Conservation (phyloP, 2,888 invertebrate genomes). For the Drosophila austrosaltans region DNA sequence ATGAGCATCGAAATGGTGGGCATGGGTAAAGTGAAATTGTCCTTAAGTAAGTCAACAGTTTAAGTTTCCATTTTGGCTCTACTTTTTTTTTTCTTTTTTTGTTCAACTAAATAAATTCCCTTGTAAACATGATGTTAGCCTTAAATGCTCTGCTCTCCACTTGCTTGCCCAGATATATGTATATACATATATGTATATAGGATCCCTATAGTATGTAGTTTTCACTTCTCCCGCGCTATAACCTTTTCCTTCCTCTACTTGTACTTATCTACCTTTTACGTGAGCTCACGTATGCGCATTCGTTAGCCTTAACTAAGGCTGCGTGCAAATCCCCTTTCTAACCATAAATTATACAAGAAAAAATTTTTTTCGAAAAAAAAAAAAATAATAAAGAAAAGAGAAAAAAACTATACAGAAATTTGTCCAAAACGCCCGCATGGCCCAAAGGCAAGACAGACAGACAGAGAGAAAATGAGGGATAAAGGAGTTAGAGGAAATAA, state of each 20-base stretch:
- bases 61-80: constrained; percentile 14
- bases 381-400: constrained; percentile 21
- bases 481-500: neutral
- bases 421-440: constrained; percentile 33
- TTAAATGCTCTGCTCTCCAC: constrained; percentile 4
- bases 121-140: constrained; percentile 24
- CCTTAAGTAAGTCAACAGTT: constrained; percentile 13
- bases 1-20: neutral
- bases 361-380: constrained; percentile 27
- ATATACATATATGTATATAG: neutral
- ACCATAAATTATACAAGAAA: constrained; percentile 65
- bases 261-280: constrained; percentile 64
- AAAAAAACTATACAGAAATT: neutral
- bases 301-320: constrained; percentile 70
- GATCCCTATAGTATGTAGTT: constrained; percentile 6
- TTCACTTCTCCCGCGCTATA: neutral
- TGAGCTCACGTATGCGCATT: constrained; percentile 74
- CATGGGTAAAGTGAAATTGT: constrained; percentile 15
- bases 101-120: constrained; percentile 31
- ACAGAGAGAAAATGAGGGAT: neutral
- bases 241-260: constrained; percentile 10
- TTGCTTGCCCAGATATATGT: constrained; percentile 4
- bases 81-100: neutral
- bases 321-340: constrained; percentile 65
- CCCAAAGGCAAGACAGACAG: constrained; percentile 1